phyloP scores from a whole-genome alignment of 2,113 vertebrate species.

The Leiothrix lutea region DNA sequence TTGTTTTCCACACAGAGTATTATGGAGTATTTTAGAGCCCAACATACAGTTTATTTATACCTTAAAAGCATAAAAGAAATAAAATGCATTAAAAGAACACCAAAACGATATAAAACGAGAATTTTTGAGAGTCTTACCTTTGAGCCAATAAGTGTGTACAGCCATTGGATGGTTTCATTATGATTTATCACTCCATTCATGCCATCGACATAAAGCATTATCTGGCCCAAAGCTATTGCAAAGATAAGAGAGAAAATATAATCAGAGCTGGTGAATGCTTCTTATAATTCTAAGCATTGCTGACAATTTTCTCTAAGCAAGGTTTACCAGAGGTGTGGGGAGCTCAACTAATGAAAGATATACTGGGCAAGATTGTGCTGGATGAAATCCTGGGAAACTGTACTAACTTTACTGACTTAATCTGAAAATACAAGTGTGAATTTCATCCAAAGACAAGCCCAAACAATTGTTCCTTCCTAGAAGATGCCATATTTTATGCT shows the following conservation, averaged over 20 bases:
- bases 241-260: conserved; percentile 32
- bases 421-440: neutral
- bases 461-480: neutral
- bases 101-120: neutral
- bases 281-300: neutral
- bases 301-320: neutral
- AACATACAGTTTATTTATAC: neutral
- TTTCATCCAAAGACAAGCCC: neutral
- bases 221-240: conserved; percentile 90
- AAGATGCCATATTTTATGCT: neutral
- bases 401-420: neutral
- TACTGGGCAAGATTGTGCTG: neutral
- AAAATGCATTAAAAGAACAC: neutral
- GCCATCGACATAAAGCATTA: conserved; percentile 98
- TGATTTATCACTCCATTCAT: conserved; percentile 97
- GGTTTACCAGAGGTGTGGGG: neutral
- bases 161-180: conserved; percentile 95
- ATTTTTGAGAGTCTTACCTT: conserved; percentile 80
- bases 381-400: neutral
- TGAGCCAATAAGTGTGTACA: conserved; percentile 91
- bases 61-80: neutral
- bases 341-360: neutral
- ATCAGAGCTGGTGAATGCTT: neutral
- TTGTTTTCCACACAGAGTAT: neutral
- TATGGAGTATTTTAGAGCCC: neutral